Evolutionary conservation across 2,888 invertebrate genomes (phyloP), one percentile per base, ranked within the genome.

Genomic region (Coleophora deauratella): DNA sequence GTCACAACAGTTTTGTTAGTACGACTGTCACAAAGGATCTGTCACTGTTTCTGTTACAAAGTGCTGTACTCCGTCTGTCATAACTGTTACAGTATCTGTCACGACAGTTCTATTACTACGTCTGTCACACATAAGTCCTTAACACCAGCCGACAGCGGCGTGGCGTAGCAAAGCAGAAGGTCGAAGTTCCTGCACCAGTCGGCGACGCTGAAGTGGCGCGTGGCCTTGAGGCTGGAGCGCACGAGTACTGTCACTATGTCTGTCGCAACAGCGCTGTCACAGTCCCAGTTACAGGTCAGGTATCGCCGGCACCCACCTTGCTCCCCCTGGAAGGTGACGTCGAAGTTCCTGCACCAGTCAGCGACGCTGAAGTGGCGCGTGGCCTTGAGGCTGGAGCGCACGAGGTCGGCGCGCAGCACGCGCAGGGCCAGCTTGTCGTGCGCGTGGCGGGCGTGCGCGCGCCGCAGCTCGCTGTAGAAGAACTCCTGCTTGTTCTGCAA

Each of bases 151-250:
- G 2, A 9, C 1, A n/a, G 8, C 33, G 59, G 93, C 95, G 97
- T 88, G 95, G 95, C 72, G 98, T 97, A n/a, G 96, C 96, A 68
- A 93, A 91, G 77, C 97, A 97, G 42, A 91, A 91, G 48, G 81
- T 97, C 97, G 72, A 97, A 97, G 85, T 94, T 96, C 66, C 93
- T 90, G 76, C 96, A 97, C 97, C 97, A 98, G 81, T 97, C 97
- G 41, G 91, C 90, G n/a, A 94, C 90, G 88, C 88, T 86, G 81
- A 96, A 95, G 63, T 92, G 91, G 59, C 93, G 92, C 1, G 95
- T 95, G 34, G 94, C 92, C 78, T 95, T 96, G 86, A 96, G 91
- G 65, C 90, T 90, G 61, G 92, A 92, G 66, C 95, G 93, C 39
- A 97, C 77, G 42, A 97, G 88, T n/a, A n/a, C n/a, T n/a, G n/a